Percentiles rank a stretch among this genome's conserved stretches.
phyloP scores from a whole-genome alignment of 1,140 invertebrate genomes.

The Atta texana region DNA sequence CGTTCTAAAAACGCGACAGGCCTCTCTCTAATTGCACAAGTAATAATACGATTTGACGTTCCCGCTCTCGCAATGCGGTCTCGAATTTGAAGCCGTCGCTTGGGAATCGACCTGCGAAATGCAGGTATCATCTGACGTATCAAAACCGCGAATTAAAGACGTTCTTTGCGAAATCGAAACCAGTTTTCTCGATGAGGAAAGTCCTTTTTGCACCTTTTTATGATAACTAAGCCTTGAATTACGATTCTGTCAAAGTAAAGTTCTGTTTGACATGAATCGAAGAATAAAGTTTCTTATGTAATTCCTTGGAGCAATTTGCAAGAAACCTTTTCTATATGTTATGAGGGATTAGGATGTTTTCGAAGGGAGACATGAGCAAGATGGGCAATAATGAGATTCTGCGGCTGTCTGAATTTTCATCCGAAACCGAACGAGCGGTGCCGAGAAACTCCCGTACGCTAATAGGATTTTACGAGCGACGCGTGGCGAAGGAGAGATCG shows the following conservation, averaged over 20 bases:
- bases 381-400: slow-evolving; percentile 1
- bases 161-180: neutral
- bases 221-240: neutral
- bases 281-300: neutral
- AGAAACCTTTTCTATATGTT: neutral
- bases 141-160: neutral
- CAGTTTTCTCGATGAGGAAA: neutral
- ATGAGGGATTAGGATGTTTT: neutral
- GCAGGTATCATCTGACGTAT: neutral
- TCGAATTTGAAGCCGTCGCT: slow-evolving; percentile 27
- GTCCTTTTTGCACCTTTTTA: neutral
- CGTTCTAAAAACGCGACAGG: slow-evolving; percentile 68
- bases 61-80: slow-evolving; percentile 21
- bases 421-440: slow-evolving; percentile 24
- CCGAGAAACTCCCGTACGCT: slow-evolving; percentile 63
- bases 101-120: slow-evolving; percentile 39
- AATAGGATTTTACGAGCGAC: slow-evolving; percentile 78
- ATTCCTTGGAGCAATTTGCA: neutral
- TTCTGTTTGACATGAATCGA: neutral
- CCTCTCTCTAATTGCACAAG: slow-evolving; percentile 70
- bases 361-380: neutral
- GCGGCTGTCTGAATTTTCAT: slow-evolving; percentile 10
- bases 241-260: neutral
- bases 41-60: slow-evolving; percentile 64
- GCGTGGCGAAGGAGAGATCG: slow-evolving; percentile 71